Conservation (phyloP, 2,888 invertebrate species). For the Morinoia aosen region DNA sequence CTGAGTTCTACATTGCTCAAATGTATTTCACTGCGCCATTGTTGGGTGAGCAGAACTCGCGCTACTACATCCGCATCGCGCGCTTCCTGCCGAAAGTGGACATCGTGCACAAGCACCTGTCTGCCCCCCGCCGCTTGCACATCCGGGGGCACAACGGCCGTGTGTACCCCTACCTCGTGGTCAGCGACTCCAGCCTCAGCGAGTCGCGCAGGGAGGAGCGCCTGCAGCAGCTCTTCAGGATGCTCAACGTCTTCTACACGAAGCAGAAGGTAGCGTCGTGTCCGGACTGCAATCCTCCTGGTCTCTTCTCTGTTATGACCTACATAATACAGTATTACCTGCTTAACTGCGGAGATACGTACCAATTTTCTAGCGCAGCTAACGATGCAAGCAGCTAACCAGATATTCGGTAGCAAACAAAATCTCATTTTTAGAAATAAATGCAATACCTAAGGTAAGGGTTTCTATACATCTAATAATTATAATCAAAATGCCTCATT, state of each 20-base stretch:
- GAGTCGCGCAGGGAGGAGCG: conserved; percentile 94
- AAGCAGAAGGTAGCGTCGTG: conserved; percentile 82
- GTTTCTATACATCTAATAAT: too few species aligned
- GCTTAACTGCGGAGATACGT: too few species aligned
- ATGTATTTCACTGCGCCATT: conserved; percentile 59
- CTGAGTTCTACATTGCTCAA: neutral
- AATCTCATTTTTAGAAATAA: too few species aligned
- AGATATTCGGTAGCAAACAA: too few species aligned
- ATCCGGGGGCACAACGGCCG: conserved; percentile 97
- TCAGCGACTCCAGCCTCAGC: conserved; percentile 93
- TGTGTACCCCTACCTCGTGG: conserved; percentile 95
- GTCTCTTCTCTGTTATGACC: too few species aligned
- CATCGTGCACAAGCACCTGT: conserved; percentile 95
- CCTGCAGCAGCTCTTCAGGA: conserved; percentile 90
- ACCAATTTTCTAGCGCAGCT: too few species aligned
- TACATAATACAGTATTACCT: too few species aligned
- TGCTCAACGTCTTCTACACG: conserved; percentile 93
- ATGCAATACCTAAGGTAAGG: too few species aligned
- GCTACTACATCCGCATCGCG: conserved; percentile 95
- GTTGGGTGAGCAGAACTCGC: conserved; percentile 79
- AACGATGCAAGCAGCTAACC: too few species aligned
- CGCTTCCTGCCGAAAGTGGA: conserved; percentile 97
- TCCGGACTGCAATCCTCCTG: too few species aligned
- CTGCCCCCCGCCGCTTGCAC: conserved; percentile 88
- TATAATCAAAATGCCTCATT: too few species aligned